Evolutionary conservation across 2,888 invertebrate species (phyloP), one percentile per base, ranked within the genome.

Genomic region (Rugalucina vietnamica): DNA sequence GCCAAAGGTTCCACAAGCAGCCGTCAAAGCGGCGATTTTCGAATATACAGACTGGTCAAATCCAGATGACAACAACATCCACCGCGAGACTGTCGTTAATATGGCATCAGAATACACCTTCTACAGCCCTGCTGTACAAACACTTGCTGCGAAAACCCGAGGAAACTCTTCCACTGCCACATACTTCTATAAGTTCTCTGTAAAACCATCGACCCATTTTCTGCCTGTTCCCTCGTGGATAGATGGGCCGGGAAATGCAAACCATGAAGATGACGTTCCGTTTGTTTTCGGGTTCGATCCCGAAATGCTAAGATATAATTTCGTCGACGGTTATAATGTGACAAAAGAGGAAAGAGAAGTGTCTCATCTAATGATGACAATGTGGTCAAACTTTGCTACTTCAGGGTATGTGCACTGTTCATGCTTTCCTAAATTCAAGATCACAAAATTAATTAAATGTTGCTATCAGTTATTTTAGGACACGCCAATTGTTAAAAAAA

Each of bases 351-450:
- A 98, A 95, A 96, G 97, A 43, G 97, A 97, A 90, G 96, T 98
- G 89, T 97, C 98, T 93, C 97, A 96, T 94, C 96, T 97, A 86
- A 97, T 98, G 95, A 98, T 98, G 98, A 96, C 97, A 94, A 98
- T 98, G 95, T 98, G 98, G 98, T 97, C 98, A 0, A 98, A 98
- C 95, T 98, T 98, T 94, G 98, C 98, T 65, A 97, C 97, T 95
- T 97, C 97, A 88, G 98, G 99, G 81, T 81, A 77, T 60, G 10
- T 49, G 43, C 50, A 24, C 24, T 8, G 29, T 69, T 10, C 18
- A 43, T 43, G 43, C 10, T 43, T 12, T 43, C 8, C 8, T 12
- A 18, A 8, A 43, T 43, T 43, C 10, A 43, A 43, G 43, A 8
- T 43, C 43, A 12, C 18, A 8, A 8, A 18, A 12, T 8, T 12